Evolutionary conservation across 2,113 vertebrate genomes (phyloP).

Genomic region (Polyodon spathula): DNA sequence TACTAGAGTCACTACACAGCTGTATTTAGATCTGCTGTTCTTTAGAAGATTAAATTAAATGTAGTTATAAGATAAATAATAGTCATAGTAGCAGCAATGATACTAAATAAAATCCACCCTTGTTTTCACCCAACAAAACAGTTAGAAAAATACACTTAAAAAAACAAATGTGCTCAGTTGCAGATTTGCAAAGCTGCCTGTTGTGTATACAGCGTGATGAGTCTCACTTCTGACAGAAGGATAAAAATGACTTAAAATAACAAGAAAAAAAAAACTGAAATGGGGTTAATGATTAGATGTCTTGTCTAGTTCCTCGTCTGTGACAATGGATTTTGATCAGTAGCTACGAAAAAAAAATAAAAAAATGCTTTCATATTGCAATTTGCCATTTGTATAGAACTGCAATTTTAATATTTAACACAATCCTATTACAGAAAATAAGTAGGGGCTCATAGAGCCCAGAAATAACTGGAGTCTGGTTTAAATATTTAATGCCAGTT

Average conservation of each 20-base stretch:
- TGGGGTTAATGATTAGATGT: constrained; percentile 37
- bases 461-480: constrained; percentile 31
- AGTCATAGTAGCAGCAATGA: too few relatives aligned
- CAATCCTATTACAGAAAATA: constrained; percentile 38
- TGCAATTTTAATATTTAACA: constrained; percentile 49
- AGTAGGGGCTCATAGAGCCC: constrained; percentile 31
- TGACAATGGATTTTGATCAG: constrained; percentile 38
- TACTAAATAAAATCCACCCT: too few relatives aligned
- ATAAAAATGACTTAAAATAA: constrained; percentile 22
- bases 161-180: constrained; percentile 10
- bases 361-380: constrained; percentile 26
- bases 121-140: neutral
- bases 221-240: constrained; percentile 22
- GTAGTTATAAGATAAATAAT: too few relatives aligned
- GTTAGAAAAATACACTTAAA: neutral
- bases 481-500: constrained; percentile 51
- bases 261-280: constrained; percentile 28
- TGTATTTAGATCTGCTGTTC: too few relatives aligned
- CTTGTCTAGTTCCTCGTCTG: constrained; percentile 32
- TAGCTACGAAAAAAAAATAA: constrained; percentile 25
- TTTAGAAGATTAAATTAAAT: too few relatives aligned
- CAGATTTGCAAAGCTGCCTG: constrained; percentile 22
- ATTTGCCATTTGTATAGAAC: constrained; percentile 36
- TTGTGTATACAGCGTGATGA: neutral
- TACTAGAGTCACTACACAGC: too few relatives aligned